These are phyloP conservation scores for Taxidea taxus DNA, from an alignment of 2,113 vertebrate species.

Conservation along the genomic window DNA sequence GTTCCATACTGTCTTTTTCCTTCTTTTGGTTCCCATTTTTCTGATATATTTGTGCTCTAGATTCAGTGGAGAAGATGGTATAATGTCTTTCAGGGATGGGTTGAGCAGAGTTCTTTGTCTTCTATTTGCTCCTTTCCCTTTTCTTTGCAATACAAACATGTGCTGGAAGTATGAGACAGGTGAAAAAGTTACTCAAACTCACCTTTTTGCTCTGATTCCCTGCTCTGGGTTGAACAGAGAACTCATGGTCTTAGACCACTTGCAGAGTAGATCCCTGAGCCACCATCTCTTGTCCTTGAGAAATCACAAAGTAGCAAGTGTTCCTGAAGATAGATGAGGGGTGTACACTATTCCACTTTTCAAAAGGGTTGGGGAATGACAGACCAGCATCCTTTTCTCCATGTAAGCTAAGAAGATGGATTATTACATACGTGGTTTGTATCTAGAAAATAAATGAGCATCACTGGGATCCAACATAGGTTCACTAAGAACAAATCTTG, in stretches of 20 bases:
- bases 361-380: background rate
- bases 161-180: background rate
- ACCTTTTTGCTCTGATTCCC: fast-evolving
- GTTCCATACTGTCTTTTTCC: background rate
- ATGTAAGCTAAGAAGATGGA: background rate
- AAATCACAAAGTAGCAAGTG: background rate
- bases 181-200: background rate
- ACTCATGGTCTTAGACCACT: background rate
- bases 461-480: background rate
- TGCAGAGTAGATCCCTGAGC: background rate
- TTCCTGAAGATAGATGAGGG: background rate
- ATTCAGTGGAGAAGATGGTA: background rate
- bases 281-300: background rate
- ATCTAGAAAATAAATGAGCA: background rate
- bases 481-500: background rate
- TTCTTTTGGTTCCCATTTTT: background rate
- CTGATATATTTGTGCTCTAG: background rate
- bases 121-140: background rate
- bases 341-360: background rate
- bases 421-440: background rate
- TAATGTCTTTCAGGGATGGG: background rate
- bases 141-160: background rate
- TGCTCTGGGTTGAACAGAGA: background rate
- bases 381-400: background rate
- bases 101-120: background rate